Evolutionary conservation across 2,113 vertebrate species (phyloP), one percentile per base, ranked within the genome.

Genomic region (Cryptotis parvus): DNA sequence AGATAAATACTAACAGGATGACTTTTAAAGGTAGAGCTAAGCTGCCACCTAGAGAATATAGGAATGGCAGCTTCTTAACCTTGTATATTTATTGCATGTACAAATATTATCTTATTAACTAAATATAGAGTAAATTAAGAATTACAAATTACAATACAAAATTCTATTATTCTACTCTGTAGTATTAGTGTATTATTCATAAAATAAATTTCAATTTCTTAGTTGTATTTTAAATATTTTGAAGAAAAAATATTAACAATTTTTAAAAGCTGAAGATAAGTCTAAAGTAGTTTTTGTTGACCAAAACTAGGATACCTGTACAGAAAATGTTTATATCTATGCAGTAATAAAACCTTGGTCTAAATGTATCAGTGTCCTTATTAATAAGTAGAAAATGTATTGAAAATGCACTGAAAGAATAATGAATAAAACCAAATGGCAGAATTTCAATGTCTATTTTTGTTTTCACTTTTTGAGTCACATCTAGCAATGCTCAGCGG

Each of bases 21-120:
- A 81, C 45, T 69, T 90, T 72, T 68, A 78, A 82, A 95, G 39
- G 66, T 93, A 69, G 94, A 95, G 80, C 87, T 92, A 87, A 97
- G 81, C 95, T 95, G 96, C 94, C 96, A 96, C 74, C 95, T 96
- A 96, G 94, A 93, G 94, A 92, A 82, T 2, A 75, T 2, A 88
- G 52, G 90, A 89, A 84, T 91, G 74, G 84, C 33, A 92, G 84
- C 89, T 81, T 24, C 73, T 78, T 52, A 63, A 43, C n/a, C 39
- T 74, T n/a, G 39, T 52, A 18, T 3, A 29, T 15, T 52, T 27
- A 72, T 4, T 14, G n/a, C 61, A 74, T 37, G 72, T 82, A 88
- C 14, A 85, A 88, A 35, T 26, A 9, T 3, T 31, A 3, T 69
- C 76, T n/a, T 80, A n/a, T 26, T 69, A 69, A 55, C 82, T 86